These are phyloP conservation scores for Gobius niger DNA, from an alignment of 2,113 vertebrate genomes.

Conservation along the genomic window DNA sequence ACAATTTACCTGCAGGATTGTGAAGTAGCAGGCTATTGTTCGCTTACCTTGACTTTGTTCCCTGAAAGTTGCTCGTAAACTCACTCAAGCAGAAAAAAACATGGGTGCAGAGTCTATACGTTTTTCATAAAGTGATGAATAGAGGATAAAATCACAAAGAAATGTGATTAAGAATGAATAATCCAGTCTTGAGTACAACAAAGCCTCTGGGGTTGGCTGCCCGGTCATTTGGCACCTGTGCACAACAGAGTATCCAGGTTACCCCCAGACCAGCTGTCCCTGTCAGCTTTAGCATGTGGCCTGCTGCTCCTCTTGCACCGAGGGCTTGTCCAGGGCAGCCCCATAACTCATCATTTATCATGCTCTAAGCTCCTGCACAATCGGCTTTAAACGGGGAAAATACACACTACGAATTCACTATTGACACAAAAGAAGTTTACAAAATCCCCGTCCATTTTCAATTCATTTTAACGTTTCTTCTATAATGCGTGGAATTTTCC, in stretches of 20 bases:
- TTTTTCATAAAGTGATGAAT: too few species aligned
- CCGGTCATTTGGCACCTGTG: slow-evolving; percentile 25
- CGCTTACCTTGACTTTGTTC: too few species aligned
- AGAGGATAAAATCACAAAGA: too few species aligned
- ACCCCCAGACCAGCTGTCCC: slow-evolving; percentile 29
- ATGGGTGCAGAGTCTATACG: too few species aligned
- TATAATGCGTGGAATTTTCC: background rate
- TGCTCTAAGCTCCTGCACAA: slow-evolving; percentile 37
- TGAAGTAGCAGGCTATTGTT: too few species aligned
- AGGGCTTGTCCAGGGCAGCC: slow-evolving; percentile 50
- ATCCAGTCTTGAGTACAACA: background rate
- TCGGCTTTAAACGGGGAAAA: background rate
- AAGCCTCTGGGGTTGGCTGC: background rate
- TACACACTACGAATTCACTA: background rate
- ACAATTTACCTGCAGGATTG: too few species aligned
- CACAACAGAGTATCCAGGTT: slow-evolving; percentile 27
- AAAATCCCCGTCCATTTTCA: background rate
- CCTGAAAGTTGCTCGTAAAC: too few species aligned
- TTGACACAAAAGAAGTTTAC: background rate
- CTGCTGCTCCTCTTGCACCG: slow-evolving; percentile 48
- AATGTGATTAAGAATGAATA: background rate
- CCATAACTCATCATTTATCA: slow-evolving; percentile 56
- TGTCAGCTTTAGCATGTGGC: slow-evolving; percentile 35
- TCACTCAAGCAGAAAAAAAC: too few species aligned
- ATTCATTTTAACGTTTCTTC: background rate